Evolutionary conservation across 2,113 vertebrate genomes (phyloP).

Genomic region (Gorsachius goisagi): DNA sequence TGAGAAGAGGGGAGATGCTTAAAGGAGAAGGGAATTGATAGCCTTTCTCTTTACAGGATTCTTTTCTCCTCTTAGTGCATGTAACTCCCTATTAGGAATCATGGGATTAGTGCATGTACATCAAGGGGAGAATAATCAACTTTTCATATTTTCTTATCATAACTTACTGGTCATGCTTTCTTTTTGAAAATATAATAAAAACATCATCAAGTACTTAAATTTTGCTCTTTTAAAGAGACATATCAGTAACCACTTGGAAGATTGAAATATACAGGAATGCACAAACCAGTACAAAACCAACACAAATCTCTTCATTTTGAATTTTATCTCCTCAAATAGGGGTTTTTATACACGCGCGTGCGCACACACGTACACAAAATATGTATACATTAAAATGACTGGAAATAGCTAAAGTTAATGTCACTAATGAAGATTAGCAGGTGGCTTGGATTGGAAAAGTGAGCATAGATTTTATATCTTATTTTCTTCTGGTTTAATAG

Average conservation of each 20-base stretch:
- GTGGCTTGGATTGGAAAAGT: slow-evolving; percentile 35
- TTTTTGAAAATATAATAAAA: slow-evolving; percentile 49
- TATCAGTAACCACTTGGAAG: slow-evolving; percentile 43
- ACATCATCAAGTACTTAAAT: slow-evolving; percentile 12
- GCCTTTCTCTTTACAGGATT: slow-evolving; percentile 36
- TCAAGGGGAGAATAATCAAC: slow-evolving; percentile 52
- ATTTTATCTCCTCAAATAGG: background rate
- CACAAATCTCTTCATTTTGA: background rate
- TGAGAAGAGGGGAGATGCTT: slow-evolving; percentile 22
- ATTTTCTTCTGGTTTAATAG: slow-evolving; percentile 65
- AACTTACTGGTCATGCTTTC: slow-evolving; percentile 36
- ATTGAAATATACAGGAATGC: background rate
- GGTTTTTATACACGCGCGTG: background rate
- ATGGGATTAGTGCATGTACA: slow-evolving; percentile 64
- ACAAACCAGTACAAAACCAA: background rate
- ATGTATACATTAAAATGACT: slow-evolving; percentile 1
- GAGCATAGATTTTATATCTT: slow-evolving; percentile 58
- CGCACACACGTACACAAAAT: background rate
- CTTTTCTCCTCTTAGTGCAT: slow-evolving; percentile 66
- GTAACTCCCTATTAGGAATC: slow-evolving; percentile 46
- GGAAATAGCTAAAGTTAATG: slow-evolving; percentile 36
- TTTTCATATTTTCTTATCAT: slow-evolving; percentile 50
- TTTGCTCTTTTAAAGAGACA: slow-evolving; percentile 32
- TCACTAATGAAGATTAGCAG: slow-evolving; percentile 44
- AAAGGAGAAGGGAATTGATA: slow-evolving; percentile 34